Evolutionary conservation across 2,797 vertebrate species (phyloP).

Genomic region (Onychomys torridus): DNA sequence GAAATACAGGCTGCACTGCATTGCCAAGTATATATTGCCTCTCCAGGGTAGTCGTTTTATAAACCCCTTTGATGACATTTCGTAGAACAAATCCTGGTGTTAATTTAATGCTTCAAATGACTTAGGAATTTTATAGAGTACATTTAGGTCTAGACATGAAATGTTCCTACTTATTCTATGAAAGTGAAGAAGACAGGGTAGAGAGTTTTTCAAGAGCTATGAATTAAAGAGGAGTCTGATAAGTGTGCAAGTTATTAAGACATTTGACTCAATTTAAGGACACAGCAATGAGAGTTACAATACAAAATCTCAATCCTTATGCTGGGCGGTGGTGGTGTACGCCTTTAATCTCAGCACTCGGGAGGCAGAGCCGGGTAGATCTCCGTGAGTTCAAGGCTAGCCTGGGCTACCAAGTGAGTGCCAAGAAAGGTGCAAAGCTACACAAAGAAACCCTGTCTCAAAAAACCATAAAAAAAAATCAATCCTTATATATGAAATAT

Average conservation of each 20-base stretch:
- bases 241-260: conserved; percentile 54
- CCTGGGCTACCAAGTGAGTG: too few species aligned
- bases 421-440: too few species aligned
- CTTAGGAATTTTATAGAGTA: conserved; percentile 64
- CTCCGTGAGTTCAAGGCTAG: too few species aligned
- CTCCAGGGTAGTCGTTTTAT: not conserved
- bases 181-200: not conserved
- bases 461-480: too few species aligned
- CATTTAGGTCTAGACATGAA: conserved; percentile 15
- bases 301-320: not conserved
- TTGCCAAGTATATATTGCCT: conserved; percentile 37
- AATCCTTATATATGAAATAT: not conserved
- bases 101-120: conserved; percentile 54
- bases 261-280: conserved; percentile 43
- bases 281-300: conserved; percentile 57
- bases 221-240: conserved; percentile 66
- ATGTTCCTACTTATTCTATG: conserved; percentile 34
- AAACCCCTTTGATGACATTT: conserved; percentile 17
- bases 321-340: too few species aligned
- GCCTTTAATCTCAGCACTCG: too few species aligned
- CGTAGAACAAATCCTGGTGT: conserved; percentile 48
- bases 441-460: too few species aligned
- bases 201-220: not conserved
- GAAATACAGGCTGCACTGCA: conserved; percentile 14
- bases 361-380: too few species aligned